These are phyloP conservation scores for Dioctria linearis DNA, from an alignment of 2,888 invertebrate species.

Conservation along the genomic window DNA sequence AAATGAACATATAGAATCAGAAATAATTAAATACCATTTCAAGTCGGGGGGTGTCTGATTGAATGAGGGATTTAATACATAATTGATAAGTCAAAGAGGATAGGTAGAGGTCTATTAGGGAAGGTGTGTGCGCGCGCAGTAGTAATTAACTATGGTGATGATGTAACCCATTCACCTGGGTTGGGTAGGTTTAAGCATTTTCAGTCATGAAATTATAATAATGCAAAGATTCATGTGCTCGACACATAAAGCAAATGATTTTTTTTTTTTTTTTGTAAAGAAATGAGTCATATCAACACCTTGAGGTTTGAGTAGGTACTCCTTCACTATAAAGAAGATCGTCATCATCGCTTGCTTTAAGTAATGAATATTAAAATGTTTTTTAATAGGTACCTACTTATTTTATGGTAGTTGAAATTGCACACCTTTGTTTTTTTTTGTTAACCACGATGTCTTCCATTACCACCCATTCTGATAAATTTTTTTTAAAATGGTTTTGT, in stretches of 20 bases:
- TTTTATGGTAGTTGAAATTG: too few species aligned
- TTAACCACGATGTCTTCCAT: too few species aligned
- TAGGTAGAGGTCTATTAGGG: neutral
- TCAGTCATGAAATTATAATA: neutral
- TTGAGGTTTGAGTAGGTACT: too few species aligned
- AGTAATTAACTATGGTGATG: constrained; percentile 31
- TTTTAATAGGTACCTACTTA: too few species aligned
- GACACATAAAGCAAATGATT: constrained; percentile 6
- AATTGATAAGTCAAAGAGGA: constrained; percentile 39
- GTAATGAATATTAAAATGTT: too few species aligned
- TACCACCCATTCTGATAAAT: too few species aligned
- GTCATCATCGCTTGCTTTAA: too few species aligned
- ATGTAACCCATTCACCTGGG: constrained; percentile 39
- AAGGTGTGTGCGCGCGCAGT: constrained; percentile 14
- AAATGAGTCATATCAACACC: neutral
- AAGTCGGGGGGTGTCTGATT: too few species aligned
- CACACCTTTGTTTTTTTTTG: too few species aligned
- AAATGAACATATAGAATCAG: constrained; percentile 7
- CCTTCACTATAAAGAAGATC: too few species aligned
- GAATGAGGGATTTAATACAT: neutral
- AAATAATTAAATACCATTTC: constrained; percentile 6
- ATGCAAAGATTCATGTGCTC: constrained; percentile 13
- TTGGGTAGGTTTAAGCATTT: constrained; percentile 25
- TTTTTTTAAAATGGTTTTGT: too few species aligned
- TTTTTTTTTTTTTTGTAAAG: neutral